A percentile compares a stretch with the other conserved stretches of the same genome.
Evolutionary conservation across 2,888 invertebrate species (phyloP).

Genomic region (Morpho achilles): DNA sequence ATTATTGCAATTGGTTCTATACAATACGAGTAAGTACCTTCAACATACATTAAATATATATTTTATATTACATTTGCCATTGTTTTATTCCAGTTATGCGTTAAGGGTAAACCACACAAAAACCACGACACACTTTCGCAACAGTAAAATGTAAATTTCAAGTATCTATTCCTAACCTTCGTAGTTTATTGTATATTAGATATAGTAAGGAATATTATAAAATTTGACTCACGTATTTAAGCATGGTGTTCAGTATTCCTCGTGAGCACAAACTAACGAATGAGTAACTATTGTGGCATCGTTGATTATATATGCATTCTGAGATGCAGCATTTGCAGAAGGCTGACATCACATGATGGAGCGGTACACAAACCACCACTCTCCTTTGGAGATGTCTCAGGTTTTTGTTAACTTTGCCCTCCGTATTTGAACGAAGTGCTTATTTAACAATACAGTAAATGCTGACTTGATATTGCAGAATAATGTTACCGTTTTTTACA

Average conservation of each 20-base stretch:
- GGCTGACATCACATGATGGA: conserved; percentile 64
- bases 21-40: too few species aligned
- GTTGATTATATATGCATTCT: conserved; percentile 71
- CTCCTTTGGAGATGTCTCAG: conserved; percentile 39
- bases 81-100: too few species aligned
- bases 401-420: conserved; percentile 47
- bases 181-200: conserved; percentile 33
- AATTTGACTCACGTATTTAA: conserved; percentile 71
- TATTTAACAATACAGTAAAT: conserved; percentile 19
- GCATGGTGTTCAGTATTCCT: conserved; percentile 70
- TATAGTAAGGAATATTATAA: conserved; percentile 19
- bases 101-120: conserved; percentile 19
- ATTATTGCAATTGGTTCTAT: too few species aligned
- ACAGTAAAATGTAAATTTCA: conserved; percentile 18
- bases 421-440: conserved; percentile 28
- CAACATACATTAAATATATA: too few species aligned
- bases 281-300: conserved; percentile 65
- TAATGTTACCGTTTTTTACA: not conserved
- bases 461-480: not conserved
- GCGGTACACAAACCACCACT: conserved; percentile 47
- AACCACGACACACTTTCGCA: conserved; percentile 46
- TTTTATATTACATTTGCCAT: too few species aligned
- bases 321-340: conserved; percentile 58
- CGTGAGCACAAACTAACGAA: conserved; percentile 74
- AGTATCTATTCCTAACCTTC: conserved; percentile 16